Evolutionary conservation across 2,888 invertebrate genomes (phyloP).

Genomic region (Agapostemon virescens): DNA sequence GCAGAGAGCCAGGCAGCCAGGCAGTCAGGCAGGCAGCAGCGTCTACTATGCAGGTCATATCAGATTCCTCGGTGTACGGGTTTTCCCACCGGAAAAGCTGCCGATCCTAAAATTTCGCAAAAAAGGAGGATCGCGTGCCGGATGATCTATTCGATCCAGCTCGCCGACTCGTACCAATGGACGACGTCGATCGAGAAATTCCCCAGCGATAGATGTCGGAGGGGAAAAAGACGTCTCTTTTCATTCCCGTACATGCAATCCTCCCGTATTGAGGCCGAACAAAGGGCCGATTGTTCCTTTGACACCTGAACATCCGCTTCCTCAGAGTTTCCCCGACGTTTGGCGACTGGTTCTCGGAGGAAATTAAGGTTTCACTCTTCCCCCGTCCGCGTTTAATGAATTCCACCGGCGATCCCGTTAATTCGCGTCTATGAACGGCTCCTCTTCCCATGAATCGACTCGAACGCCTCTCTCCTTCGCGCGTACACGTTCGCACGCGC

Average conservation of each 20-base stretch:
- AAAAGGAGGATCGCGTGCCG: conserved; percentile 24
- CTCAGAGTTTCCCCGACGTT: conserved; percentile 27
- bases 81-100: conserved; percentile 47
- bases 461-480: no score
- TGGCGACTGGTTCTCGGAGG: conserved; percentile 11
- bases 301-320: conserved; percentile 51
- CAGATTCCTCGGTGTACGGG: conserved; percentile 51
- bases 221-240: conserved; percentile 39
- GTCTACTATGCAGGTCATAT: conserved; percentile 49
- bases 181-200: conserved; percentile 49
- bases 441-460: background rate
- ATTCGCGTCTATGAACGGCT: conserved; percentile 3
- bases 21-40: background rate
- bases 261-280: conserved; percentile 46
- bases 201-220: conserved; percentile 32
- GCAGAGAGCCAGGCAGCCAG: no score
- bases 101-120: conserved; percentile 58
- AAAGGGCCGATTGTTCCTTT: conserved; percentile 54
- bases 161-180: conserved; percentile 39
- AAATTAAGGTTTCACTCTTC: conserved; percentile 17
- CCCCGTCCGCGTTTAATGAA: conserved; percentile 21
- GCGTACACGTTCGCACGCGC: no score
- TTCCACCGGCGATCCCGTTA: conserved; percentile 14
- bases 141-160: conserved; percentile 53
- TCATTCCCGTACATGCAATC: conserved; percentile 39